Percentiles rank a stretch among this genome's conserved stretches.
Conservation (phyloP, 2,113 vertebrate species). For the Peromyscus californicus region DNA sequence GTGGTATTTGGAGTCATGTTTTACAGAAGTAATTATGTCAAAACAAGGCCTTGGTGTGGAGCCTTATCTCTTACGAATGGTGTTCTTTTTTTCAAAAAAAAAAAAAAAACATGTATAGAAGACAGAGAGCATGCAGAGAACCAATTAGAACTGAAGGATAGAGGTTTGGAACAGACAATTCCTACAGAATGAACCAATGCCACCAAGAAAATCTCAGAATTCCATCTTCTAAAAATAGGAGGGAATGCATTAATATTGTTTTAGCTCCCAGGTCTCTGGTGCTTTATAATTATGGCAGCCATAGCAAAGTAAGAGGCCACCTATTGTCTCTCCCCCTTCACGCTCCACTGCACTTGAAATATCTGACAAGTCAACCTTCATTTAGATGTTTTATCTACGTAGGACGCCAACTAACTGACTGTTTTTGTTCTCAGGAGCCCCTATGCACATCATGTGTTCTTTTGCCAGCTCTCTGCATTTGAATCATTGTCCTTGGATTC, state of each 20-base stretch:
- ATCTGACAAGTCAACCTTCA: neutral
- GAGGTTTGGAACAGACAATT: no score
- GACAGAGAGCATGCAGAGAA: no score
- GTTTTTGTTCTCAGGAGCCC: neutral
- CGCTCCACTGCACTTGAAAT: neutral
- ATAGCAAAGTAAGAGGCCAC: neutral
- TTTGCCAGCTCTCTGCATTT: neutral
- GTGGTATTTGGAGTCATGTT: neutral
- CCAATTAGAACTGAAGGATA: no score
- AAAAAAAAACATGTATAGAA: no score
- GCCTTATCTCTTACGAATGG: neutral
- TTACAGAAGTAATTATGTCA: neutral
- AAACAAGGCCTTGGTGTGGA: neutral
- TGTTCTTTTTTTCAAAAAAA: neutral
- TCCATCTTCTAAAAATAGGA: neutral
- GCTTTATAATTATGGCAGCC: neutral
- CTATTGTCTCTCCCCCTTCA: neutral
- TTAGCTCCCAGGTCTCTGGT: accelerated
- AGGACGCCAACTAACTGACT: neutral
- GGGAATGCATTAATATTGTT: neutral
- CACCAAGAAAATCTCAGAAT: neutral
- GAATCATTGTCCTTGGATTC: neutral
- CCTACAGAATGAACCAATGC: no score
- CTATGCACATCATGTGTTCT: neutral
- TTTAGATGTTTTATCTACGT: neutral